A percentile compares a stretch with the other conserved stretches of the same genome.
phyloP scores from a whole-genome alignment of 1,140 invertebrate species.

The Rhysida immarginata region DNA sequence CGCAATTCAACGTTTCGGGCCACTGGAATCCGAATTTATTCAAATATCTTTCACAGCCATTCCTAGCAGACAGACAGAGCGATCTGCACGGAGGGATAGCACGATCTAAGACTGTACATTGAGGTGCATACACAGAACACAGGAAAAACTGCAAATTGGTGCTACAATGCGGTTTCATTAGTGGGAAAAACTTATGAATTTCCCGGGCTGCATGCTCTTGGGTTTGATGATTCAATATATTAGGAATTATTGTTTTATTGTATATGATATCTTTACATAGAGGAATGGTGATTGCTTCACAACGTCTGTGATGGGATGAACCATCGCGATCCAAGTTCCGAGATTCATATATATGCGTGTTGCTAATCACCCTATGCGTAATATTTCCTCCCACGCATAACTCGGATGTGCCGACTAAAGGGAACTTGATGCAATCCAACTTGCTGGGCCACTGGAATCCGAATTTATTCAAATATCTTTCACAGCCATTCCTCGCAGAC shows the following conservation, averaged over 20 bases:
- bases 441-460: conserved; percentile 86
- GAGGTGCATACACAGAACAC: conserved; percentile 87
- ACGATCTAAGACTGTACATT: conserved; percentile 80
- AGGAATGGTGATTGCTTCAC: conserved; percentile 81
- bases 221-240: conserved; percentile 76
- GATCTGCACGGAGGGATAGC: conserved; percentile 84
- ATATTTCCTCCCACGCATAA: conserved; percentile 79
- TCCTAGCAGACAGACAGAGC: conserved; percentile 70
- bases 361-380: too few relatives aligned
- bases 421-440: conserved; percentile 81
- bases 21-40: conserved; percentile 81
- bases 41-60: conserved; percentile 83
- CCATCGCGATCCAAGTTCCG: too few relatives aligned
- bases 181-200: conserved; percentile 80
- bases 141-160: conserved; percentile 87
- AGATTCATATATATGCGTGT: too few relatives aligned
- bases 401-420: conserved; percentile 44
- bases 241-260: conserved; percentile 93
- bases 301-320: conserved; percentile 65
- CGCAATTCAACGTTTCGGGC: conserved; percentile 85
- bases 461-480: conserved; percentile 79
- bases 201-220: conserved; percentile 90
- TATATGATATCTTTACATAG: conserved; percentile 85
- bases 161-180: conserved; percentile 93
- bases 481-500: conserved; percentile 73